Evolutionary conservation across 35 echinoderm and acorn worm species (phyloP).

Genomic region (Chiridota heheva): DNA sequence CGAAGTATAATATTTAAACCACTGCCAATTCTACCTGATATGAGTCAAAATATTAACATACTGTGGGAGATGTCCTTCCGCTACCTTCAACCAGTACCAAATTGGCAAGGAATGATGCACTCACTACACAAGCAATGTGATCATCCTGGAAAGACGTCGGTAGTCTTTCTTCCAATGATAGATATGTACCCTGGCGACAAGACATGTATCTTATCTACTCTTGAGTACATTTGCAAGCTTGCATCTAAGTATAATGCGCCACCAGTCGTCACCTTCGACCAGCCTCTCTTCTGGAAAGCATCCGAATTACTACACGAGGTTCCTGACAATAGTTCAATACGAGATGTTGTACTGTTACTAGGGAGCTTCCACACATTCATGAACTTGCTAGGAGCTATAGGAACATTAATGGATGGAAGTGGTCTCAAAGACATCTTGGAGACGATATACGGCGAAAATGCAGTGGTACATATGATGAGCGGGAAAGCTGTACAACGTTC

Average conservation of each 20-base stretch:
- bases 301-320: background rate
- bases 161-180: slow-evolving; percentile 33
- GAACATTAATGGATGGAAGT: background rate
- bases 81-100: background rate
- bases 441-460: slow-evolving; percentile 14
- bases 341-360: slow-evolving; percentile 9
- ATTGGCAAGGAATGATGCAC: slow-evolving; percentile 10
- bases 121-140: slow-evolving; percentile 18
- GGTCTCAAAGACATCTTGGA: slow-evolving; percentile 16
- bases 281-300: slow-evolving; percentile 6
- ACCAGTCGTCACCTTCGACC: slow-evolving; percentile 30
- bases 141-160: slow-evolving; percentile 19
- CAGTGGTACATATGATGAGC: slow-evolving; percentile 36
- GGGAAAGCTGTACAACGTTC: slow-evolving; percentile 62
- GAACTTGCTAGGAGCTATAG: slow-evolving; percentile 34
- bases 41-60: slow-evolving; percentile 15
- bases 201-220: slow-evolving; percentile 16
- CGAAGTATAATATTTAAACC: slow-evolving; percentile 33
- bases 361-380: slow-evolving; percentile 33
- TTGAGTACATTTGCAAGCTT: background rate
- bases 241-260: background rate
- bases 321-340: background rate
- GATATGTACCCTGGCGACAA: slow-evolving; percentile 15
- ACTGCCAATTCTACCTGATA: slow-evolving; percentile 29
- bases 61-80: slow-evolving; percentile 29